Percentiles rank a stretch among this genome's conserved stretches.
Evolutionary conservation across 2,888 invertebrate species (phyloP).

Genomic region (Rhorus exstirpatorius): DNA sequence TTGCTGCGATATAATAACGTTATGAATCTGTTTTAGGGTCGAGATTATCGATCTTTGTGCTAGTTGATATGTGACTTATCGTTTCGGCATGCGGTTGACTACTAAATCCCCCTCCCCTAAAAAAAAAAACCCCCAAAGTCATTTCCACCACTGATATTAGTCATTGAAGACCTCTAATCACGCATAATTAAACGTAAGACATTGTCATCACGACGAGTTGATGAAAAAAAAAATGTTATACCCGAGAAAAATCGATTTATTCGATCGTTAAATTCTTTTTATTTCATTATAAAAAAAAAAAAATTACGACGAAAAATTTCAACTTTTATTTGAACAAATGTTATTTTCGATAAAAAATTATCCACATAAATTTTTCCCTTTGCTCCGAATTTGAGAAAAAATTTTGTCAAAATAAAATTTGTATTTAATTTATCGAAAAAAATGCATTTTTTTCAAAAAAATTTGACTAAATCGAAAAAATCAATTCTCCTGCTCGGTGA

Average conservation of each 20-base stretch:
- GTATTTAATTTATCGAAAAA: too few relatives aligned
- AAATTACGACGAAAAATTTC: not conserved
- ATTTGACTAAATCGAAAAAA: too few relatives aligned
- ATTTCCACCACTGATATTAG: slow-evolving; percentile 56
- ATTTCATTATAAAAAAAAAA: not conserved
- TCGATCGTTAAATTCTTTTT: not conserved
- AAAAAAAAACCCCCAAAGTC: not conserved
- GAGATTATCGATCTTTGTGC: slow-evolving; percentile 64
- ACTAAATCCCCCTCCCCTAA: slow-evolving; percentile 7
- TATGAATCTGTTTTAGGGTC: slow-evolving; percentile 72
- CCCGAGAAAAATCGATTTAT: slow-evolving; percentile 31
- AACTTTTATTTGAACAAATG: not conserved
- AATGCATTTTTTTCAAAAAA: too few relatives aligned
- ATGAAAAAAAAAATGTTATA: slow-evolving; percentile 15
- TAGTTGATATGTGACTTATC: slow-evolving; percentile 72
- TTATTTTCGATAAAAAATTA: not conserved
- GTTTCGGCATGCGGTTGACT: slow-evolving; percentile 67
- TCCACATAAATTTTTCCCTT: not conserved
- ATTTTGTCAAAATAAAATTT: not conserved
- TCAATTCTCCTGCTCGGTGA: slow-evolving; percentile 13
- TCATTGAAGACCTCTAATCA: slow-evolving; percentile 41
- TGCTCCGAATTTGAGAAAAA: not conserved
- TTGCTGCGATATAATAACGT: slow-evolving; percentile 66
- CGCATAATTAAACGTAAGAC: slow-evolving; percentile 42
- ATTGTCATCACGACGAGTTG: slow-evolving; percentile 45